Conservation (phyloP, 2,888 invertebrate genomes). For the Sussaba pulchella region DNA sequence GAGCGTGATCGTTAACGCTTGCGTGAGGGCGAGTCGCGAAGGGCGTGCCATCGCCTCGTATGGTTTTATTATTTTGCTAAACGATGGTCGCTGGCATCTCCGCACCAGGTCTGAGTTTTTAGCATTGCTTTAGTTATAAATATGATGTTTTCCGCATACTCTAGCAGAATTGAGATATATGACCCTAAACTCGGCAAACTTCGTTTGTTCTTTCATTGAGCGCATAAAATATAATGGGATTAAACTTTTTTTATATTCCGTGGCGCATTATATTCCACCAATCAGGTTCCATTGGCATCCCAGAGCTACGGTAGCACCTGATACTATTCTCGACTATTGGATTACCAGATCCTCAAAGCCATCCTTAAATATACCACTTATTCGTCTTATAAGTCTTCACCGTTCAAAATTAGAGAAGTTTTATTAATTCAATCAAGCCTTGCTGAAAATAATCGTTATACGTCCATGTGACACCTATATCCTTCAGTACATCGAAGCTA, state of each 20-base stretch:
- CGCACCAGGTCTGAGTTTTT: slow-evolving; percentile 37
- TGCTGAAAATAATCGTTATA: background rate
- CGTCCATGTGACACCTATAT: background rate
- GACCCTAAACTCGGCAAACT: slow-evolving; percentile 81
- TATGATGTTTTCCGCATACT: slow-evolving; percentile 77
- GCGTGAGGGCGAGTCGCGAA: slow-evolving; percentile 44
- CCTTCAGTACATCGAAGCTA: background rate
- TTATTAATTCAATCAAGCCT: background rate
- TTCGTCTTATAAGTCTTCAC: background rate
- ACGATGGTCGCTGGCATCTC: slow-evolving; percentile 68
- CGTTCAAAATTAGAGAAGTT: slow-evolving; percentile 26
- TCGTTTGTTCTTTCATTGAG: slow-evolving; percentile 68
- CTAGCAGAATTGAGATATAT: slow-evolving; percentile 76
- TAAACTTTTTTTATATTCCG: slow-evolving; percentile 82
- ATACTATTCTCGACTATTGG: slow-evolving; percentile 39
- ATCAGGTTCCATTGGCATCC: slow-evolving; percentile 63
- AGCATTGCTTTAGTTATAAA: slow-evolving; percentile 80
- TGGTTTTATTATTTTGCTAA: slow-evolving; percentile 83
- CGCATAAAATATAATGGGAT: slow-evolving; percentile 82
- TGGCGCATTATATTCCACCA: slow-evolving; percentile 72
- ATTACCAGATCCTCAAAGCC: slow-evolving; percentile 15
- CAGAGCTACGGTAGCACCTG: slow-evolving; percentile 68
- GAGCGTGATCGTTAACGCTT: background rate
- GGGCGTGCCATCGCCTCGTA: slow-evolving; percentile 70
- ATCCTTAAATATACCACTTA: background rate